Evolutionary conservation across 1,140 invertebrate genomes (phyloP).

Genomic region (Pachypsylla venusta): DNA sequence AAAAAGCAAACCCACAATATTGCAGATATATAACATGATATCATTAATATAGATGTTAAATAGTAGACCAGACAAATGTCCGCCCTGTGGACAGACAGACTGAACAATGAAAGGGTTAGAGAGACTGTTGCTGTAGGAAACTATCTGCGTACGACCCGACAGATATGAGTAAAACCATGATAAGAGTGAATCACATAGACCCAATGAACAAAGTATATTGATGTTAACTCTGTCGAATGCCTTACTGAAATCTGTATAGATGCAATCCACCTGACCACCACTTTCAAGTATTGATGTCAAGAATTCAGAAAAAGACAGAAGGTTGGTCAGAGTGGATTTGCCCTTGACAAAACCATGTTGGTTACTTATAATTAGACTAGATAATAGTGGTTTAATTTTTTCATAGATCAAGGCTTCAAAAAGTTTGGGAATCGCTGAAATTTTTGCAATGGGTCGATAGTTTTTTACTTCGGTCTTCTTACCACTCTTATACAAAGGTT

Average conservation of each 20-base stretch:
- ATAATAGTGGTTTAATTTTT: background rate
- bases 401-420: constrained; percentile 1
- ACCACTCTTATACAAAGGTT: constrained; percentile 4
- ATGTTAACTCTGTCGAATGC: constrained; percentile 23
- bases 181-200: constrained; percentile 5
- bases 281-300: background rate
- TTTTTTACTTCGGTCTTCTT: background rate
- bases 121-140: background rate
- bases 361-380: background rate
- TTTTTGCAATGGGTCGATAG: constrained; percentile 6
- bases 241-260: constrained; percentile 25
- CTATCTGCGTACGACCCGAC: background rate
- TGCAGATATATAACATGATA: too few relatives aligned
- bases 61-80: constrained; percentile 1
- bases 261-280: constrained; percentile 21
- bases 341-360: constrained; percentile 12
- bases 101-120: background rate
- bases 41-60: constrained; percentile 13
- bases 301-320: constrained; percentile 10
- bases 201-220: background rate
- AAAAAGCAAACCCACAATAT: too few relatives aligned
- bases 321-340: constrained; percentile 14
- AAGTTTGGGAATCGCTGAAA: background rate
- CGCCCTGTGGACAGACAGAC: constrained; percentile 9
- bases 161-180: constrained; percentile 13